Evolutionary conservation across 2,113 vertebrate species (phyloP), one percentile per base, ranked within the genome.

Genomic region (Pelecanus crispus): DNA sequence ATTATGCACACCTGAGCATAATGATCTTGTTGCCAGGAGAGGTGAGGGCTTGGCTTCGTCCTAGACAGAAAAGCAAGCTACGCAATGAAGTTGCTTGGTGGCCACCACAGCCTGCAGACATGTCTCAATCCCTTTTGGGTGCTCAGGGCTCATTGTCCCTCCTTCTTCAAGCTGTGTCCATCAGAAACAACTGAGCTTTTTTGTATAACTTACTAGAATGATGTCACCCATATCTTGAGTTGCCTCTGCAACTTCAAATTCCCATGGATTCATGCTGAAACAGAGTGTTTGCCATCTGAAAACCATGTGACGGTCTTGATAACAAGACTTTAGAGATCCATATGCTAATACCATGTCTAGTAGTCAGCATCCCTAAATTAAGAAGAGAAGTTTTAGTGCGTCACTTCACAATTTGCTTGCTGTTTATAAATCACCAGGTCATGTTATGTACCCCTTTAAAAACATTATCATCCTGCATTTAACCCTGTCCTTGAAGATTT

Each of bases 381-480:
- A 56, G 49, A 66, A 58, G 25, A 58, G 91, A 71, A 61, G 61
- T 18, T 77, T 91, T 42, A 75, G 59, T 77, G 47, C 17, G 9
- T 91, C 52, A 32, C 65, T 82, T 75, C 29, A 31, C 44, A 32
- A 42, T 36, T 42, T 59, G 28, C 24, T 78, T 78, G 79, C 21
- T 81, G 68, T 83, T 91, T 80, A 70, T 91, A 95, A 81, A 92
- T 94, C 25, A 3, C 58, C 62, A 73, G 44, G 62, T 67, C 90
- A 56, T 67, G 34, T 88, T 91, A 70, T 21, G 7, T 91, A 75
- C 22, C 58, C 62, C 94, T 93, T 97, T 93, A 91, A 95, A 97
- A 98, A 92, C 94, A 68, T 96, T 97, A 95, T 92, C 68, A 34
- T 94, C 82, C 95, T 92, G 52, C 73, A 65, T 94, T 97, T 96